Percentiles rank a stretch among this genome's conserved stretches.
Evolutionary conservation across 2,888 invertebrate genomes (phyloP).

Genomic region (Drosophila melanosoma): DNA sequence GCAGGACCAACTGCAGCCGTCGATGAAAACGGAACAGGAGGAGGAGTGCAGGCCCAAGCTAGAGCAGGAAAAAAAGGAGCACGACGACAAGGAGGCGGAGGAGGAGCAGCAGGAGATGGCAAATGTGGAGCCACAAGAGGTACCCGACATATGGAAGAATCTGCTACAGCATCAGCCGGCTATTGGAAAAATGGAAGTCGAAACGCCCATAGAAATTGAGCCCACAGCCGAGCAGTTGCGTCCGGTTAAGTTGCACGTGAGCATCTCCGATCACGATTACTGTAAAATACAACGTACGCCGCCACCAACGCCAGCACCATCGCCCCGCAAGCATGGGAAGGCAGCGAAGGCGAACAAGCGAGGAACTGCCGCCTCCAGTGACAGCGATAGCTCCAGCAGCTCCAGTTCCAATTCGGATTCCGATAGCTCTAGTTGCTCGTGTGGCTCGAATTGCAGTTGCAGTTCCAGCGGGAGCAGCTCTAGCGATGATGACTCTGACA

Average conservation of each 20-base stretch:
- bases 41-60: conserved; percentile 18
- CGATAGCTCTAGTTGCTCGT: conserved; percentile 92
- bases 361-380: conserved; percentile 82
- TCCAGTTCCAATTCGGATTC: conserved; percentile 92
- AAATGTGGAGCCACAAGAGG: conserved; percentile 47
- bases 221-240: conserved; percentile 51
- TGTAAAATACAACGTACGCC: conserved; percentile 86
- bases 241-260: conserved; percentile 86
- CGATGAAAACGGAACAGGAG: conserved; percentile 24
- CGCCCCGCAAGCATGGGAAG: conserved; percentile 41
- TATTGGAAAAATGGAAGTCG: conserved; percentile 14
- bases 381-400: conserved; percentile 87
- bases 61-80: conserved; percentile 16
- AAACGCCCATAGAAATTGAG: conserved; percentile 40
- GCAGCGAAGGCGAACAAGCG: conserved; percentile 24
- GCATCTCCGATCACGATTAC: conserved; percentile 91
- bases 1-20: conserved; percentile 7
- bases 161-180: conserved; percentile 74
- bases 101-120: background rate
- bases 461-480: conserved; percentile 88
- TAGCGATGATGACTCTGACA: conserved; percentile 87
- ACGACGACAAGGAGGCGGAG: conserved; percentile 27
- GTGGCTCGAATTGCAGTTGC: conserved; percentile 94
- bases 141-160: conserved; percentile 82
- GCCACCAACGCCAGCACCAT: conserved; percentile 41